Evolutionary conservation across 2,797 vertebrate genomes (phyloP).

Genomic region (Enteromius viviparus): DNA sequence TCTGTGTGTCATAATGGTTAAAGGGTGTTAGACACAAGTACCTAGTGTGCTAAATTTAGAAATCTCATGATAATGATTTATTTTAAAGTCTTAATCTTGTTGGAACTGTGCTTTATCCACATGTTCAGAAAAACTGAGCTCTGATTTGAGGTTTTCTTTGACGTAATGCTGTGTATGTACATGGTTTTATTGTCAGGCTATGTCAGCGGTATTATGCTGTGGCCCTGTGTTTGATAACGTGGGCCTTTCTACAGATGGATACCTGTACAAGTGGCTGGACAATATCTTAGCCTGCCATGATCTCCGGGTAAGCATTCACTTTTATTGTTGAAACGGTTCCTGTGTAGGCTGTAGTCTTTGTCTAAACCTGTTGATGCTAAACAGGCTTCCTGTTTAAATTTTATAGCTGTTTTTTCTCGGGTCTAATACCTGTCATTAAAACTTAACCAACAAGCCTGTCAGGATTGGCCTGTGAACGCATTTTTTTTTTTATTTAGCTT

Average conservation of each 20-base stretch:
- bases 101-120: background rate
- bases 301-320: constrained; percentile 82
- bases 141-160: background rate
- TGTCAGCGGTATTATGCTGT: constrained; percentile 97
- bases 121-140: background rate
- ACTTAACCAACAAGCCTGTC: constrained; percentile 1
- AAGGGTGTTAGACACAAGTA: background rate
- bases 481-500: background rate
- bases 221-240: constrained; percentile 98
- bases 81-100: background rate
- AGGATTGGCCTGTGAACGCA: background rate
- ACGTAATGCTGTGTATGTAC: constrained; percentile 16
- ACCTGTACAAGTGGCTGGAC: constrained; percentile 99
- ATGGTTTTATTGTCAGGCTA: constrained; percentile 79
- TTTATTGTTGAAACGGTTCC: background rate
- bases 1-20: background rate
- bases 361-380: background rate
- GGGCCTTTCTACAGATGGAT: constrained; percentile 95
- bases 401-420: constrained; percentile 15
- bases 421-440: background rate
- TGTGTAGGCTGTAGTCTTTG: constrained; percentile 1
- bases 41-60: background rate
- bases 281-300: constrained; percentile 98
- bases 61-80: background rate
- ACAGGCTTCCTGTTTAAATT: constrained; percentile 11